phyloP scores from a whole-genome alignment of 2,888 invertebrate species.

The Cordylochernes scorpioides region DNA sequence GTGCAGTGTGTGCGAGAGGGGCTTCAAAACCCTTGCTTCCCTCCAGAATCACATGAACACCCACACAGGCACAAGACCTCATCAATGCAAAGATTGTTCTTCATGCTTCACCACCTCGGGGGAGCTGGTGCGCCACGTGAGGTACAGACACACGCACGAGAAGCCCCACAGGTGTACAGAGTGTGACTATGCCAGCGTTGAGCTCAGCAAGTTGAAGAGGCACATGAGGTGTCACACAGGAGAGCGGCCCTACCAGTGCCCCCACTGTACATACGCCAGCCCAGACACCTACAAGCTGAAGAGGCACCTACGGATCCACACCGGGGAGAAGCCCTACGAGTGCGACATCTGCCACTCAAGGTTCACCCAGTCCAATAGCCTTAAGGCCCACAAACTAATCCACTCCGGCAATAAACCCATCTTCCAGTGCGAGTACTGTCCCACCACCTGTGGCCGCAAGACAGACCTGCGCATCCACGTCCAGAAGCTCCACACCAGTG shows the following conservation, averaged over 20 bases:
- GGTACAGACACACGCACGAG: constrained; percentile 84
- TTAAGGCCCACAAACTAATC: constrained; percentile 69
- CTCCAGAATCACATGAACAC: constrained; percentile 86
- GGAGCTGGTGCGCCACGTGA: constrained; percentile 53
- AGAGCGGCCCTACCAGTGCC: constrained; percentile 65
- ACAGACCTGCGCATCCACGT: constrained; percentile 86
- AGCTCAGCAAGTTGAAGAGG: constrained; percentile 72
- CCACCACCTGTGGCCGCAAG: constrained; percentile 83
- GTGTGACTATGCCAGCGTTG: constrained; percentile 87
- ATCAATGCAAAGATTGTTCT: constrained; percentile 60
- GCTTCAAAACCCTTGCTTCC: constrained; percentile 74
- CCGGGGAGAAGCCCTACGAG: constrained; percentile 26
- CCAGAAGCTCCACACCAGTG: constrained; percentile 76
- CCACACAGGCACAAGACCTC: constrained; percentile 76
- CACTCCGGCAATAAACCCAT: constrained; percentile 71
- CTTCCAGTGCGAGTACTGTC: constrained; percentile 76
- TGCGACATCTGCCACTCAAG: constrained; percentile 38
- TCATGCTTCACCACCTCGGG: constrained; percentile 50
- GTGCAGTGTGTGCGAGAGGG: constrained; percentile 72
- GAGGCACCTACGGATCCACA: constrained; percentile 70
- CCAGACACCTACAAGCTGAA: constrained; percentile 94
- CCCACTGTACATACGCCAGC: constrained; percentile 86
- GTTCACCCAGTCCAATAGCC: constrained; percentile 84
- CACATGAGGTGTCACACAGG: constrained; percentile 82
- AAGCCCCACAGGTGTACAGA: constrained; percentile 90